Base-by-base conservation (phyloP, 2,888 invertebrate species). In the Spatulosminthurus flaviceps region DNA sequence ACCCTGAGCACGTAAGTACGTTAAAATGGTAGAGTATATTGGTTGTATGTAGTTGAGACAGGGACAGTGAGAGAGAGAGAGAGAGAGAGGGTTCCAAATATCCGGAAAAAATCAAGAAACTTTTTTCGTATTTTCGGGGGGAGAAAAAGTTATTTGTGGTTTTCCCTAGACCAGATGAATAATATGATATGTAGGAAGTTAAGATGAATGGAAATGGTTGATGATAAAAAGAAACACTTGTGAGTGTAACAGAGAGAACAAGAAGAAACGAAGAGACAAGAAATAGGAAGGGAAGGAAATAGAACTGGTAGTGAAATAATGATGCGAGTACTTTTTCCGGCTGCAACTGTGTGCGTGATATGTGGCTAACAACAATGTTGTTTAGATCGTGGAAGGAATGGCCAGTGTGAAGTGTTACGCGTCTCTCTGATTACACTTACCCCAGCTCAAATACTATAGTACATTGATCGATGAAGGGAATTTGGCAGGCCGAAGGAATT, bases 381-480 rank as follows among this genome's bases (percentile, higher is more conserved):
- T 60, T 78, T 78, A 78, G 78, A 76, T 79, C 66, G 77, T 77
- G 79, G 64, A 71, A 77, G 67, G 79, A 81, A 81, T 75, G 78
- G 79, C 64, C 81, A 81, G 69, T 51, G 73, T 73, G 66, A 79
- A 72, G 78, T 79, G 74, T 78, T 77, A 80, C 79, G 81, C 80
- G 81, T 82, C 80, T 81, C 80, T 80, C 79, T 42, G 66, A 81
- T 81, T 83, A 74, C 78, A 80, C 78, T 80, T 79, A 19, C 70
- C 29, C 77, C 66, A 72, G 80, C 81, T 80, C 75, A 80, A 80
- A 77, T 80, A 67, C 76, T 66, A 77, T 77, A 77, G 76, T 79
- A 71, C 81, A 81, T 82, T 82, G 82, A 82, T 82, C 81, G 82
- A 81, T 82, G 79, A 78, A 67, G 42, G 70, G 70, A 70, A 79